These are phyloP conservation scores for Pachycephala philippinensis DNA, from an alignment of 2,113 vertebrate species.

Conservation along the genomic window DNA sequence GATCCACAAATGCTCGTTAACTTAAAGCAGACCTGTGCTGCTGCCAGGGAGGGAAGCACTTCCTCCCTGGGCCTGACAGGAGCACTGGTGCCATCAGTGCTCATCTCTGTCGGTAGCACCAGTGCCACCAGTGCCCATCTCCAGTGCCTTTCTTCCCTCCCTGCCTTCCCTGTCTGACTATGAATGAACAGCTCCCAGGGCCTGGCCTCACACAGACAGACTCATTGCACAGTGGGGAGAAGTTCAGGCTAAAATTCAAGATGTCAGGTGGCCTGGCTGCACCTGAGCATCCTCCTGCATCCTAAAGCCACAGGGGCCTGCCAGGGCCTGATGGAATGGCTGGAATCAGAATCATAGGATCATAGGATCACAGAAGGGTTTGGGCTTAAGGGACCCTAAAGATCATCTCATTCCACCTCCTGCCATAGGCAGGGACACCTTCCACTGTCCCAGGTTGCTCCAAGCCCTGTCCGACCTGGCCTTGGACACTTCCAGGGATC, in stretches of 20 bases:
- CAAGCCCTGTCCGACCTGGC: rapidly evolving
- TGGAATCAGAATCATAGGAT: background rate
- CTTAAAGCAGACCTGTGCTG: background rate
- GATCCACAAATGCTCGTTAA: background rate
- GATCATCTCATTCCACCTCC: background rate
- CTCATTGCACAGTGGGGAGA: background rate
- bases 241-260: background rate
- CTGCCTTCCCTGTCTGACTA: background rate
- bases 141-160: background rate
- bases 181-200: background rate
- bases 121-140: rapidly evolving
- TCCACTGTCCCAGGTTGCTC: background rate
- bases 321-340: background rate
- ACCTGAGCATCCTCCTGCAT: background rate
- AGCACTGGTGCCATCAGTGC: background rate
- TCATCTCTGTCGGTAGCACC: background rate
- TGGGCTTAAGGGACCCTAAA: background rate
- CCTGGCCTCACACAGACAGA: background rate
- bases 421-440: background rate
- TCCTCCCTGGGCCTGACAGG: background rate
- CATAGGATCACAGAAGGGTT: background rate
- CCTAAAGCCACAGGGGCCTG: background rate
- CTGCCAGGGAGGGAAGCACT: background rate
- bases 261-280: background rate
- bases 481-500: background rate